phyloP scores from a whole-genome alignment of 2,888 invertebrate species.

The Lasioglossum zephyrum region DNA sequence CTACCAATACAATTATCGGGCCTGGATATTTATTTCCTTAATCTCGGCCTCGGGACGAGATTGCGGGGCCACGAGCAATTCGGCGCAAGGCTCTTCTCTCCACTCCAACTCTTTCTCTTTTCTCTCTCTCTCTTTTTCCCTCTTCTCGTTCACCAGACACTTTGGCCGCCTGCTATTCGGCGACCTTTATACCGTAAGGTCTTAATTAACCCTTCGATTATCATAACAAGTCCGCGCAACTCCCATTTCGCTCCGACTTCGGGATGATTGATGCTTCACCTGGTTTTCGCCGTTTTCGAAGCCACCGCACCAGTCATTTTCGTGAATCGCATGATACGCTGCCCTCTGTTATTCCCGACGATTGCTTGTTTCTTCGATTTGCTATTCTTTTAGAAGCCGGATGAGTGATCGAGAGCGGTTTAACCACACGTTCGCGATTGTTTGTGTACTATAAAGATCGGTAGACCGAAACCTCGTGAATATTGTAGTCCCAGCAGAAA shows the following conservation, averaged over 20 bases:
- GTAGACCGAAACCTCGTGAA: not conserved
- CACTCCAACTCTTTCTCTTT: not conserved
- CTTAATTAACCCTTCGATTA: slow-evolving; percentile 69
- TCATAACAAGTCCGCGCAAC: slow-evolving; percentile 57
- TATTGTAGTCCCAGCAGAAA: not conserved
- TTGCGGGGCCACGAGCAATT: slow-evolving; percentile 77
- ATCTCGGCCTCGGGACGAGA: slow-evolving; percentile 77
- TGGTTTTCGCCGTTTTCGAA: slow-evolving; percentile 27
- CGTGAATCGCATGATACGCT: not conserved
- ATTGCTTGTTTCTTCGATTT: not conserved
- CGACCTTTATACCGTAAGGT: slow-evolving; percentile 56
- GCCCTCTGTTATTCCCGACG: not conserved
- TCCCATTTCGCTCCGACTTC: not conserved
- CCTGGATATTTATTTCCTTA: slow-evolving; percentile 82
- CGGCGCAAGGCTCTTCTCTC: slow-evolving; percentile 59
- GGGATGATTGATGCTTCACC: slow-evolving; percentile 58
- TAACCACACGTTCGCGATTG: not conserved
- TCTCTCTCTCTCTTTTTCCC: not conserved
- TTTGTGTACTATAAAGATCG: not conserved
- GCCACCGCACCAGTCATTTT: not conserved
- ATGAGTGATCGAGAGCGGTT: not conserved
- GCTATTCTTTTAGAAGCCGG: not conserved
- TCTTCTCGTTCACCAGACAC: slow-evolving; percentile 17
- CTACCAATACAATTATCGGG: slow-evolving; percentile 84
- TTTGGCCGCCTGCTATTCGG: slow-evolving; percentile 36